Evolutionary conservation across 2,797 vertebrate species (phyloP), one percentile per base, ranked within the genome.

Genomic region (Aplochiton taeniatus): DNA sequence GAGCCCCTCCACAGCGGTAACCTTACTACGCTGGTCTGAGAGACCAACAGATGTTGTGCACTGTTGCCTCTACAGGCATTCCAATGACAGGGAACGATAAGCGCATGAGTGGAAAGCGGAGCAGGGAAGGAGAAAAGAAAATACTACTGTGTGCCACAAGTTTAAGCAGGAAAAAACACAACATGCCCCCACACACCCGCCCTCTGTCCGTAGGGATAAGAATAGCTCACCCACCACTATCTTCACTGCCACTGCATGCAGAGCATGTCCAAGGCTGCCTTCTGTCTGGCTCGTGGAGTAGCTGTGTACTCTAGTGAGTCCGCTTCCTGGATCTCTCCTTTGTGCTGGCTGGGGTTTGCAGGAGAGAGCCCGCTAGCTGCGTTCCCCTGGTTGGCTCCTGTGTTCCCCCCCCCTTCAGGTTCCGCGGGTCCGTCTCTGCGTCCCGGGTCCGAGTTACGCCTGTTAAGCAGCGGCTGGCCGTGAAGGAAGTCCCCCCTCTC

Each of bases 151-250:
- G 77, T 87, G 81, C 73, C 76, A 88, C 83, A 88, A 87, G 87
- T 87, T n/a, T 79, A 78, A 83, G 78, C 85, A 80, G 74, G 80
- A 87, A 78, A n/a, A 85, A 64, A 74, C 66, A 77, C 68, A 77
- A 58, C 50, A 14, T 41, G 43, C 52, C 11, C 41, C 45, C 8
- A 56, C 8, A 56, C 45, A 60, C 67, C 70, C 75, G 41, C 53
- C 50, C 58, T 57, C 64, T 45, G 68, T 68, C 72, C 75, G 49
- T 2, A 87, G 84, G 70, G 85, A 87, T 89, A 89, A 88, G 84
- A 88, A 88, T 88, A 89, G 86, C 89, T 89, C 84, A 90, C 85
- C 87, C 84, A 90, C 85, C 87, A 85, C 81, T 85, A 77, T 84
- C 71, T 89, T 82, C 84, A 85, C 79, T 82, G 87, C 83, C 86